phyloP scores from a whole-genome alignment of 2,797 vertebrate species.

The Lepilemur septentrionalis region DNA sequence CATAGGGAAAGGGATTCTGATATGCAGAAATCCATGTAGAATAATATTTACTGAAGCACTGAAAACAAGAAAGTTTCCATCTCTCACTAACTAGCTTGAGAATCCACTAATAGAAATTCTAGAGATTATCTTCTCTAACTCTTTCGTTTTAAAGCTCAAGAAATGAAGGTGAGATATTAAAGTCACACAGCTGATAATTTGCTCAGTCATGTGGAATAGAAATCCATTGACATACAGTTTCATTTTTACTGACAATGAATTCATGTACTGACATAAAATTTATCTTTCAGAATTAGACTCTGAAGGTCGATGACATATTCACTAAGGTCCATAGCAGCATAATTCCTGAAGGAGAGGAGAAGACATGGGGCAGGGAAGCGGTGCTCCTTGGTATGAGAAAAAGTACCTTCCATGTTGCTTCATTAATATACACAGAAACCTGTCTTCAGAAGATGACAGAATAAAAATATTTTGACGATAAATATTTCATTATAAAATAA shows the following conservation, averaged over 20 bases:
- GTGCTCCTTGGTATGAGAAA: background rate
- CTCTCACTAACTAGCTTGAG: background rate
- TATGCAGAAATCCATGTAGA: background rate
- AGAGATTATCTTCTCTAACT: background rate
- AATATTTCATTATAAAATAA: background rate
- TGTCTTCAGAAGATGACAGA: background rate
- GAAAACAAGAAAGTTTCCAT: background rate
- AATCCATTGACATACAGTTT: background rate
- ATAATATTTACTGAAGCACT: background rate
- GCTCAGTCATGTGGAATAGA: slow-evolving; percentile 40
- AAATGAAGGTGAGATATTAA: slow-evolving; percentile 36
- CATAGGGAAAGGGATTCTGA: background rate
- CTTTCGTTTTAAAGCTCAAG: slow-evolving; percentile 16
- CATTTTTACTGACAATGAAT: slow-evolving; percentile 49
- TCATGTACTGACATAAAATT: slow-evolving; percentile 40
- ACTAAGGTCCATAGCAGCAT: background rate
- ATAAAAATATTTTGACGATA: background rate
- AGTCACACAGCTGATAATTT: slow-evolving; percentile 5
- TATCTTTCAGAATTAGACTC: slow-evolving; percentile 40
- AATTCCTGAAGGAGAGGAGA: background rate
- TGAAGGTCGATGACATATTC: background rate
- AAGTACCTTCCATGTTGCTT: background rate
- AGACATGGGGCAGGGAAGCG: fast-evolving
- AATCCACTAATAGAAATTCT: slow-evolving; percentile 10
- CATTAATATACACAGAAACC: background rate